Base-by-base conservation (phyloP, 1,140 invertebrate genomes). In the Bombus haemorrhoidalis region DNA sequence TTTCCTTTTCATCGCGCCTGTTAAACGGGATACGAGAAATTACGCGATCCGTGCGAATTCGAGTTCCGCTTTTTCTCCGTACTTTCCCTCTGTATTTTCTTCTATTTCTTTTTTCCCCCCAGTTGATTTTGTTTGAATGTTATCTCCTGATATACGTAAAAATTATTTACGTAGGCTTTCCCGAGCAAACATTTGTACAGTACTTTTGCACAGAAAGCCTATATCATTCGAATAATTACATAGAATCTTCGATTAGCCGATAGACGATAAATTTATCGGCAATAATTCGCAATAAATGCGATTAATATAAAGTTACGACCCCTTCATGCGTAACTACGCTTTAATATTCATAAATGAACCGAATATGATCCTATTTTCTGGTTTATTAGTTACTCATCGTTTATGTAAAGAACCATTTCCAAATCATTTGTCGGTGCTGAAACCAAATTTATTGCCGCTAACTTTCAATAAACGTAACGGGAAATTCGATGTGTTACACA, bases 11-110 rank as follows among this genome's bases (percentile, higher is more conserved):
- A 89, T 86, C 79, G 83, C 83, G 78, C 39, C 15, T 68, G 77
- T 43, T 89, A 88, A 89, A 89, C 82, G 62, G 47, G 68, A 86
- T 80, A 81, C 39, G 88, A 79, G 79, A 89, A 81, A 89, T 89
- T 89, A 81, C 87, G 81, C 13, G 71, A 47, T 32, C n/a, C 64
- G 15, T 13, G n/a, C 13, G n/a, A 32, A 32, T 32, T 32, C 13
- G 2, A 32, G 10, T 39, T 13, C 25, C 9, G 3, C 68, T 34
- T 34, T 8, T 34, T 28, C 34, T 69, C 37, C 3, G 8, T 12
- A 53, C 25, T 69, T 28, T 10, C 22, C 3, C 10, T 69, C 22
- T 25, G 59, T 53, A n/a, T n/a, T 62, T 13, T n/a, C 59, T 12
- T n/a, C 28, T n/a, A n/a, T 4, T 71, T 6, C 10, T 13, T 32